phyloP scores from a whole-genome alignment of 2,113 vertebrate genomes.

The human region GRCh38 chr5:35990501-35991000 shows the following conservation, averaged over 20 bases:
- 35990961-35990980: too few species aligned
- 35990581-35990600: background rate
- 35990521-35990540: background rate
- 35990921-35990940: background rate
- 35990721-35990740: background rate
- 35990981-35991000: background rate
- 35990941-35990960: background rate
- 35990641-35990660: background rate
- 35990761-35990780: background rate
- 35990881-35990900: background rate
- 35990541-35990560: accelerated
- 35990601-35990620: background rate
- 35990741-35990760: background rate
- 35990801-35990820: background rate
- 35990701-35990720: background rate
- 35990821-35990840: background rate
- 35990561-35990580: background rate
- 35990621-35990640: background rate
- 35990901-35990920: background rate
- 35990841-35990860: accelerated
- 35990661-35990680: background rate
- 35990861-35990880: background rate
- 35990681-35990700: background rate
- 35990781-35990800: background rate
- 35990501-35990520: background rate